Evolutionary conservation across 2,888 invertebrate species (phyloP).

Genomic region (Diplazon laetatorius): DNA sequence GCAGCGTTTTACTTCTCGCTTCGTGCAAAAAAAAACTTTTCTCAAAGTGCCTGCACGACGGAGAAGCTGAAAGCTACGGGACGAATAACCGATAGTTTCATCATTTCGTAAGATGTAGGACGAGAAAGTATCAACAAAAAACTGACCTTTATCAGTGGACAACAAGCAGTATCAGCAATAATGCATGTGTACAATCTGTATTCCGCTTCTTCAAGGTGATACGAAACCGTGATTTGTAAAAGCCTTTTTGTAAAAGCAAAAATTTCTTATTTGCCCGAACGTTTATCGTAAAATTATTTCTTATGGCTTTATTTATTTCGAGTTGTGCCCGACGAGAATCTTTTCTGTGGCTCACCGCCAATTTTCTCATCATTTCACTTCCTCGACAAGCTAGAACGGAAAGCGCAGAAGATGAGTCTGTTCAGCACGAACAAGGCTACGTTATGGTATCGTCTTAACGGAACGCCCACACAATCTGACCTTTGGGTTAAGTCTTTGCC

Average conservation of each 20-base stretch:
- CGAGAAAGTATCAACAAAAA: neutral
- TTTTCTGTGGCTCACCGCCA: neutral
- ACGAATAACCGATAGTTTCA: constrained; percentile 3
- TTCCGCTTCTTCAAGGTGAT: neutral
- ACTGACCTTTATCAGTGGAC: neutral
- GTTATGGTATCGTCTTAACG: constrained; percentile 9
- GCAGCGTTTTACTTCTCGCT: constrained; percentile 19
- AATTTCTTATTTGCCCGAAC: neutral
- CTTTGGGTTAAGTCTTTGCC: neutral
- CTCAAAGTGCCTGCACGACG: neutral
- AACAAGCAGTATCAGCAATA: neutral
- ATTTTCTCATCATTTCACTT: constrained; percentile 15
- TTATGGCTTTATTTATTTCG: neutral
- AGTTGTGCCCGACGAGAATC: constrained; percentile 5
- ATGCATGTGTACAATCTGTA: neutral
- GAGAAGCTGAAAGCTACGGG: neutral
- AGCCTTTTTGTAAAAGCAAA: neutral
- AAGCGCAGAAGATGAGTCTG: neutral
- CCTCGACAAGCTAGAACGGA: neutral
- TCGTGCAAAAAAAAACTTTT: constrained; percentile 31
- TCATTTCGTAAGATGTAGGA: constrained; percentile 2
- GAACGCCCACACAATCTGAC: neutral
- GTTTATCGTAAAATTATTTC: neutral
- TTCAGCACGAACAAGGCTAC: constrained; percentile 2
- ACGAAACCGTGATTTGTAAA: too few relatives aligned